Evolutionary conservation across 1,140 invertebrate genomes (phyloP), one percentile per base, ranked within the genome.

Genomic region (Calycopis cecrops): DNA sequence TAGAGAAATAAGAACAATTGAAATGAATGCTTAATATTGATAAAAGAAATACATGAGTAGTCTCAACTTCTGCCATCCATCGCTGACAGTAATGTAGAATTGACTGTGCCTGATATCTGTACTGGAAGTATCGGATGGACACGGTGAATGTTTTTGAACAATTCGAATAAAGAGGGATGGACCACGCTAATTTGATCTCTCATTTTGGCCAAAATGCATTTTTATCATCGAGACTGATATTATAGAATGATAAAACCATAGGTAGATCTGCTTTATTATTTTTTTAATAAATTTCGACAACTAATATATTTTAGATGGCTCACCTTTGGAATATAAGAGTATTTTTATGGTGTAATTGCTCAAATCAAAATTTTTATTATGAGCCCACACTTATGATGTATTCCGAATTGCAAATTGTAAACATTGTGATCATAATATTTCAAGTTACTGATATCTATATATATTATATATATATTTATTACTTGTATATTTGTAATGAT

Each of bases 221-320:
- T 81, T 76, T 70, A 83, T 72, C 70, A 83, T 82, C 76, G 83
- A 86, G 83, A 86, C 83, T 86, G 83, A 86, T 86, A 80, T 77
- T 75, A 70, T 84, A 84, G 75, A 81, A 79, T 72, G 78, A 78
- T 81, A 72, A 81, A 73, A 78, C 75, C 72, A 79, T 81, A 82
- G 75, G 75, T 76, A 85, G 77, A 81, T 79, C 77, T 82, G 80
- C 76, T 84, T 82, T 79, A 83, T 79, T 86, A 79, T 84, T 83
- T 86, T 86, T 71, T 77, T 79, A 73, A 62, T 76, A 77, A 77
- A 79, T 72, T 73, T 75, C 73, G 69, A 80, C 73, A 74, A 73
- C 76, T 54, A 56, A 73, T 81, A 84, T 84, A 77, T 86, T 81
- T 86, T 83, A 59, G 74, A 85, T 66, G 82, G 83, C 80, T 86